Percentiles rank a stretch among this genome's conserved stretches.
Evolutionary conservation across 2,113 vertebrate genomes (phyloP).

Genomic region (Stercorarius parasiticus): DNA sequence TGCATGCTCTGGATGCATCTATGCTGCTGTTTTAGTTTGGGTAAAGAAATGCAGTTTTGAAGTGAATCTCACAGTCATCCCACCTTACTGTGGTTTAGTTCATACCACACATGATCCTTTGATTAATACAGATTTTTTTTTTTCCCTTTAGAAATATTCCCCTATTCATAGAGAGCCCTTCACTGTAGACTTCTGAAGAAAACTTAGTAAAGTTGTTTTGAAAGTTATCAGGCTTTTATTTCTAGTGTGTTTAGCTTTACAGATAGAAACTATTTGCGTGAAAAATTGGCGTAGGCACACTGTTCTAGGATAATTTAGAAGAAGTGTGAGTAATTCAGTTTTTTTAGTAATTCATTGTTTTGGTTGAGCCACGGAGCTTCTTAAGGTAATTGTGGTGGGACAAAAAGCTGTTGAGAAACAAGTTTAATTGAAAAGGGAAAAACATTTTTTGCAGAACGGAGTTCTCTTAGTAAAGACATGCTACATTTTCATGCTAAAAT

Average conservation of each 20-base stretch:
- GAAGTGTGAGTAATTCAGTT: neutral
- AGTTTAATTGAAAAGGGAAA: neutral
- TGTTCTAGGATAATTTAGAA: neutral
- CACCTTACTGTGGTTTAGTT: neutral
- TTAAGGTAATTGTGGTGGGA: neutral
- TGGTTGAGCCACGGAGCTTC: neutral
- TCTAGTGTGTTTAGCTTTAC: neutral
- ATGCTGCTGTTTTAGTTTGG: neutral
- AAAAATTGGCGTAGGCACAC: neutral
- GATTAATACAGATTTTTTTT: neutral
- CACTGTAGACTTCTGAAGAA: neutral
- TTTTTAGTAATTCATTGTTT: neutral
- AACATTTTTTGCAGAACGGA: neutral
- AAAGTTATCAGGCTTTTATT: neutral
- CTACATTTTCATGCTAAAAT: neutral
- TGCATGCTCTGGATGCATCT: neutral
- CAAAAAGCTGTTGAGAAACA: neutral
- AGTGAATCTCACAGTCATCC: neutral
- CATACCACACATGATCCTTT: accelerated
- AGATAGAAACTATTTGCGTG: neutral
- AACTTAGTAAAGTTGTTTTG: neutral
- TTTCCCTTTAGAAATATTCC: neutral
- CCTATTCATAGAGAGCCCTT: neutral
- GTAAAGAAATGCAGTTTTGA: neutral
- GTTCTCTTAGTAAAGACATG: neutral